A percentile compares a stretch with the other conserved stretches of the same genome.
Evolutionary conservation across 2,797 vertebrate genomes (phyloP).

Genomic region (Arnoldichthys spilopterus): DNA sequence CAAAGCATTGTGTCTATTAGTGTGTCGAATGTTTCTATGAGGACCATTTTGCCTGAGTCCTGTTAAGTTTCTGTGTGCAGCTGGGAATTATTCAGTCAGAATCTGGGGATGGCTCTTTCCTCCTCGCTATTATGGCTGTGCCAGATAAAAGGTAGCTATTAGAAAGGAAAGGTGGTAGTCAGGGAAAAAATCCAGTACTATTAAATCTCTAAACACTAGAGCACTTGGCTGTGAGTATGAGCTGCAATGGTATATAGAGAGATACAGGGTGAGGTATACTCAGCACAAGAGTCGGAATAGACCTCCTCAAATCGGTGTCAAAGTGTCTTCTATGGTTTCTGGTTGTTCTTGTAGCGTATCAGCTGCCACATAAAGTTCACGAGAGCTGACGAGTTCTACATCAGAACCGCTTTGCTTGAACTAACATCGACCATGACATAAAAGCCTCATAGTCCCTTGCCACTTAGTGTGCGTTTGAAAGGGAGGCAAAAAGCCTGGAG

Average conservation of each 20-base stretch:
- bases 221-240: neutral
- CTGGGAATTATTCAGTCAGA: neutral
- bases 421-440: neutral
- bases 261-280: conserved; percentile 5
- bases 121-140: neutral
- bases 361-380: neutral
- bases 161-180: neutral
- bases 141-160: neutral
- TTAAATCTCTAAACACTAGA: conserved; percentile 14
- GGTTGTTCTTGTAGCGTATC: neutral
- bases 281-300: neutral
- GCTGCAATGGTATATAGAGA: too few species aligned
- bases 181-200: neutral
- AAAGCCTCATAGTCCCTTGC: neutral
- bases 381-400: conserved; percentile 1
- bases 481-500: neutral
- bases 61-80: conserved; percentile 1
- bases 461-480: neutral
- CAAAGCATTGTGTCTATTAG: neutral
- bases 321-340: neutral
- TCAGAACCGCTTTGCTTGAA: neutral
- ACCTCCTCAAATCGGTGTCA: neutral
- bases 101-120: conserved; percentile 7
- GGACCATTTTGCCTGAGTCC: neutral
- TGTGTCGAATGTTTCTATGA: conserved; percentile 12